phyloP scores from a whole-genome alignment of 1,140 invertebrate genomes.

The Thereuonema tuberculata region DNA sequence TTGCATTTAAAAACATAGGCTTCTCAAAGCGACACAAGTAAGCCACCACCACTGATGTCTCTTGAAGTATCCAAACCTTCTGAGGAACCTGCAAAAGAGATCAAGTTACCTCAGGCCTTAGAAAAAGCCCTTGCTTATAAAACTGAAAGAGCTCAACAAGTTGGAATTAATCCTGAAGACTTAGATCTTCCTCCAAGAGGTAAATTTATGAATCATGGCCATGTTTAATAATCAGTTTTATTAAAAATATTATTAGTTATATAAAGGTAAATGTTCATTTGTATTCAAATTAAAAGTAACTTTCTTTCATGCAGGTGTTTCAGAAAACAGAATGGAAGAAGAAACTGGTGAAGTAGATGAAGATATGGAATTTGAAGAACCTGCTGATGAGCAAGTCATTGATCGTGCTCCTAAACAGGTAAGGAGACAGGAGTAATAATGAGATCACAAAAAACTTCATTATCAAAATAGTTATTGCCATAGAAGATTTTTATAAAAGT shows the following conservation, averaged over 20 bases:
- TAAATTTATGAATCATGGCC: too few species aligned
- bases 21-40: background rate
- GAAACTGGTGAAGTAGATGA: background rate
- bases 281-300: too few species aligned
- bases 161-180: constrained; percentile 42
- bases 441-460: too few species aligned
- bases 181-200: background rate
- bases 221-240: too few species aligned
- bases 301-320: too few species aligned
- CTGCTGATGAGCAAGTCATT: background rate
- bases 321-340: too few species aligned
- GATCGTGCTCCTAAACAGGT: background rate
- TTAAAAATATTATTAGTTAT: too few species aligned
- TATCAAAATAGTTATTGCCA: too few species aligned
- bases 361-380: background rate
- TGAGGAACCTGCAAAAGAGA: constrained; percentile 32
- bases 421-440: too few species aligned
- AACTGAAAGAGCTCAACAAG: constrained; percentile 61
- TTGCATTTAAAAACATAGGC: too few species aligned
- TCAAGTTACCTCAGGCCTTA: constrained; percentile 60
- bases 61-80: background rate
- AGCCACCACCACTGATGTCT: constrained; percentile 3
- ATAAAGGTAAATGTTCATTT: too few species aligned
- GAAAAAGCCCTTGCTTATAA: constrained; percentile 79
- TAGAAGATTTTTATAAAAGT: too few species aligned